Percentiles rank a stretch among this genome's conserved stretches.
These are phyloP conservation scores for Carollia perspicillata DNA, from an alignment of 2,113 vertebrate species.

Conservation along the genomic window DNA sequence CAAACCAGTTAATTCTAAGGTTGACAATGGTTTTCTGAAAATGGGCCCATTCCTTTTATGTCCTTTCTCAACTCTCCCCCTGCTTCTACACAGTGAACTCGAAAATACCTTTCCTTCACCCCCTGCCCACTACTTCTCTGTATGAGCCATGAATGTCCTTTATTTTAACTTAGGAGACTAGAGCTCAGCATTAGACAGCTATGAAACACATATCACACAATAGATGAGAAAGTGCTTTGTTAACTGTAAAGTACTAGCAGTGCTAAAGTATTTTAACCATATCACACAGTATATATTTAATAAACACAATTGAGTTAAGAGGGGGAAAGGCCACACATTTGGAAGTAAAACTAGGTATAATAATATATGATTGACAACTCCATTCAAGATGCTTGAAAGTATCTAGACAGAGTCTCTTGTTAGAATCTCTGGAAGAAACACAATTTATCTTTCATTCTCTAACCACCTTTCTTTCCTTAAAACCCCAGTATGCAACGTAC, in stretches of 20 bases:
- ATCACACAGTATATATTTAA: background rate
- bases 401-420: background rate
- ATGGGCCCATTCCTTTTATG: background rate
- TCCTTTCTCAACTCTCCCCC: background rate
- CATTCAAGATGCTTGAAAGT: background rate
- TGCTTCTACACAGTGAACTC: background rate
- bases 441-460: background rate
- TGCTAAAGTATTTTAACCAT: background rate
- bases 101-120: background rate
- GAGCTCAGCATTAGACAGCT: background rate
- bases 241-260: background rate
- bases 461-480: background rate
- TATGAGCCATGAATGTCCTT: background rate
- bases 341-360: slow-evolving; percentile 20
- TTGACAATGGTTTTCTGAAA: background rate
- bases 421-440: background rate
- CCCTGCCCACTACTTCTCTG: background rate
- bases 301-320: background rate
- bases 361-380: background rate
- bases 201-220: background rate
- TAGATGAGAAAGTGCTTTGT: background rate
- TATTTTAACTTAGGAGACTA: background rate
- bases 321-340: background rate
- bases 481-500: background rate
- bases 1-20: background rate